Evolutionary conservation across 2,888 invertebrate genomes (phyloP), one percentile per base, ranked within the genome.

Genomic region (Adela reaumurella): DNA sequence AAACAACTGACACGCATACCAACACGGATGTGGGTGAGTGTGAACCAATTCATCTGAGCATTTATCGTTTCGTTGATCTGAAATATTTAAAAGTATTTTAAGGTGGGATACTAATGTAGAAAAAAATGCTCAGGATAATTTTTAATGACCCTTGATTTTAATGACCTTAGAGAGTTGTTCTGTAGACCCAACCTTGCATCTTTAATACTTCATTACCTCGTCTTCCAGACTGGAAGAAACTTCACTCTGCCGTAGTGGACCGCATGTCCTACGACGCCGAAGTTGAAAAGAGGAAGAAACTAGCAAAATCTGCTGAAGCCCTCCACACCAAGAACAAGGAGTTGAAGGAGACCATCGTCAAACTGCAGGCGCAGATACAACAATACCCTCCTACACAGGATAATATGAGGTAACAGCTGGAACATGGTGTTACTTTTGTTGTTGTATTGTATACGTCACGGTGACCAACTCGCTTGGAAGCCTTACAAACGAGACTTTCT

Each of bases 241-340:
- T 78, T 0, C 77, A 79, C 55, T 62, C 76, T 0, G 67, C 77
- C 10, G 74, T 78, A 0, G 79, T 79, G 8, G 79, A 79, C 51
- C 65, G 78, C 2, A 74, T 80, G 74, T 79, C 80, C 2, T 74
- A 62, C 52, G 73, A 82, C 51, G 68, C 67, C 0, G 69, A 80
- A 51, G 74, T 74, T 2, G 74, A 78, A 29, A 80, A 79, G 52
- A 78, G 72, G 57, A 74, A 74, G 52, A 65, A 65, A 17, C 59
- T 83, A 2, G 68, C 70, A 2, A 68, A 64, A 43, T 63, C 63
- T 1, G 70, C 81, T 14, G 70, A 70, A 18, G 80, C 78, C 41
- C 55, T 81, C 19, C 71, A 81, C n/a, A 76, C 67, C 58, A 79
- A 77, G 56, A 79, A 80, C 35, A 76, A 74, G 50, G 81, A 81